Evolutionary conservation across 1,140 invertebrate genomes (phyloP).

Genomic region (Ridgeia piscesae): DNA sequence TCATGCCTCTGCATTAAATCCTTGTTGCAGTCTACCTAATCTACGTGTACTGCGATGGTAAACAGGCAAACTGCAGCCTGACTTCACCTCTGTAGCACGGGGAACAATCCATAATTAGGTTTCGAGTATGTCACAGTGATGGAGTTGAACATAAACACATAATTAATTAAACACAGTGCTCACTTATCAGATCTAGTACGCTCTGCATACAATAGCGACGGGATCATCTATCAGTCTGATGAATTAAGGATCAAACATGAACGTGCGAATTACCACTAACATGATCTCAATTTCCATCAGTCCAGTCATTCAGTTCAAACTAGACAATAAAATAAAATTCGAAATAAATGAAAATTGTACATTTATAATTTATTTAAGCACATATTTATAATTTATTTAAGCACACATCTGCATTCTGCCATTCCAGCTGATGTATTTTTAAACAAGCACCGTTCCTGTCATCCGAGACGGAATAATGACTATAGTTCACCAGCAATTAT

Average conservation of each 20-base stretch:
- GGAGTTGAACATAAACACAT: background rate
- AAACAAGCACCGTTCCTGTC: too few relatives aligned
- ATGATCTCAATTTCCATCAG: background rate
- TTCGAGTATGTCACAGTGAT: background rate
- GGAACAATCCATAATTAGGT: conserved; percentile 1
- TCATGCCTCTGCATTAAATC: too few relatives aligned
- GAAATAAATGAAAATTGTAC: too few relatives aligned
- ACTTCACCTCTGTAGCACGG: background rate
- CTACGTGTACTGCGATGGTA: background rate
- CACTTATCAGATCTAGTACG: background rate
- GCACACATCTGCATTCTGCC: too few relatives aligned
- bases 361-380: too few relatives aligned
- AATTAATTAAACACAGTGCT: background rate
- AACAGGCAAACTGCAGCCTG: background rate
- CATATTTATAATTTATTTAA: too few relatives aligned
- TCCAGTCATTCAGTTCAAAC: background rate
- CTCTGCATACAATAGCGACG: background rate
- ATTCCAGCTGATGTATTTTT: too few relatives aligned
- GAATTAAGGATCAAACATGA: background rate
- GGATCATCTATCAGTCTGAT: background rate
- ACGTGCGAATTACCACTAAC: background rate
- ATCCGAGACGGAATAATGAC: too few relatives aligned
- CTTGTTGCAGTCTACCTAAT: too few relatives aligned
- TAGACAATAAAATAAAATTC: too few relatives aligned
- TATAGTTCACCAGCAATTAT: too few relatives aligned